Conservation (phyloP, 1,140 invertebrate species). For the Adoxophyes honmai region DNA sequence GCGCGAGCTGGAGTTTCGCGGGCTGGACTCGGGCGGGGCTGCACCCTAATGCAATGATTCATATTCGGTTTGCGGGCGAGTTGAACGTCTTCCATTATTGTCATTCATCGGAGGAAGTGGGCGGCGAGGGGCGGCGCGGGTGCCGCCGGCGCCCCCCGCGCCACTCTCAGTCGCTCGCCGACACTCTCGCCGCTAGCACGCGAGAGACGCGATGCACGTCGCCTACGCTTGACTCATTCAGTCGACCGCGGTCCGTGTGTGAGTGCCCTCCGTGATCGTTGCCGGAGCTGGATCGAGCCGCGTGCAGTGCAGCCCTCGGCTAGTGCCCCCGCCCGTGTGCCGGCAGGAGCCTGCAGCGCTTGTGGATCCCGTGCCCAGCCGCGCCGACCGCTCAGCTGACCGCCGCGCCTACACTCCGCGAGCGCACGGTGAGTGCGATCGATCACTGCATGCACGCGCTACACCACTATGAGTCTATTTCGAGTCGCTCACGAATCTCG, state of each 20-base stretch:
- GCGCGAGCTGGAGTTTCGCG: constrained; percentile 41
- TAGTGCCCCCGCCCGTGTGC: constrained; percentile 20
- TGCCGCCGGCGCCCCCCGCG: constrained; percentile 51
- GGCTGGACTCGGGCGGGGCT: constrained; percentile 65
- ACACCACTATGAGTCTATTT: constrained; percentile 61
- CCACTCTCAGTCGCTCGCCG: constrained; percentile 67
- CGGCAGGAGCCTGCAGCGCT: constrained; percentile 21
- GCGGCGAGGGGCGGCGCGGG: constrained; percentile 66
- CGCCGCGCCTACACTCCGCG: constrained; percentile 45
- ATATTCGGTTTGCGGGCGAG: constrained; percentile 76
- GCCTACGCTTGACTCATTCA: constrained; percentile 60
- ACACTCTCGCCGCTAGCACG: constrained; percentile 67
- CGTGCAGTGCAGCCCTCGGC: constrained; percentile 46
- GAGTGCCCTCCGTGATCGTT: constrained; percentile 59
- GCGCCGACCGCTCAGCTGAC: constrained; percentile 59
- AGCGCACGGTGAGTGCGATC: constrained; percentile 73
- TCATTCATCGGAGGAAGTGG: constrained; percentile 76
- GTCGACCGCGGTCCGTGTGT: constrained; percentile 51
- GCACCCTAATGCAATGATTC: constrained; percentile 77
- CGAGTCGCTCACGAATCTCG: constrained; percentile 55
- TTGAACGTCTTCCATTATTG: constrained; percentile 77
- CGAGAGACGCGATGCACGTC: constrained; percentile 64
- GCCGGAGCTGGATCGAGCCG: constrained; percentile 44
- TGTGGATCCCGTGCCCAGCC: constrained; percentile 21
- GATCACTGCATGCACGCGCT: constrained; percentile 63